phyloP scores from a whole-genome alignment of 2,113 vertebrate genomes.

The Datnioides undecimradiatus region DNA sequence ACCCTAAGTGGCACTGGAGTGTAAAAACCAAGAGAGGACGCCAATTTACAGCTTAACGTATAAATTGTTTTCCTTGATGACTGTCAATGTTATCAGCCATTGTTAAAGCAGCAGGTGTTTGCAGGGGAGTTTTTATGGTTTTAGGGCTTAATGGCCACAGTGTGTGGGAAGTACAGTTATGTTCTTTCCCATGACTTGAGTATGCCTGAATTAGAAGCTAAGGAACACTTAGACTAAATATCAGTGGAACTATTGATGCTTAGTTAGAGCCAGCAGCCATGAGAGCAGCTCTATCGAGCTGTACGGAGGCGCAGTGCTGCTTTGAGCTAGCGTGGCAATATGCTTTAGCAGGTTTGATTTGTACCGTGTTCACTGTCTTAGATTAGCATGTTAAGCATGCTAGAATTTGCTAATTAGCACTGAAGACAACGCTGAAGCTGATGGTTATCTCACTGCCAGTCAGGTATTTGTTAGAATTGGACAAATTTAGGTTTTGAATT shows the following conservation, averaged over 20 bases:
- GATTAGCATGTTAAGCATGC: not conserved
- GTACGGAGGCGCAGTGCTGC: not conserved
- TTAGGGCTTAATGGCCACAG: slow-evolving; percentile 1
- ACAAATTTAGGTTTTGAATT: not conserved
- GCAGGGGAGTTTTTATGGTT: slow-evolving; percentile 26
- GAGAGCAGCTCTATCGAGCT: not conserved
- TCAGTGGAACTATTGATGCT: not conserved
- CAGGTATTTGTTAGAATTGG: too few relatives aligned
- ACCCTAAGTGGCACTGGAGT: not conserved
- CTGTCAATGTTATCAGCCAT: not conserved
- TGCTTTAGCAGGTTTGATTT: not conserved
- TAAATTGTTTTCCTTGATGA: not conserved
- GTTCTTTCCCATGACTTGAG: slow-evolving; percentile 9
- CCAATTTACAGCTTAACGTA: not conserved
- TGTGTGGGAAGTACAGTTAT: slow-evolving; percentile 14
- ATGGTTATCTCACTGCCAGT: not conserved
- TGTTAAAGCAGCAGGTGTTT: not conserved
- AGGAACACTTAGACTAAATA: not conserved
- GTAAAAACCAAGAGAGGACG: not conserved
- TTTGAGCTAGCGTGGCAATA: not conserved
- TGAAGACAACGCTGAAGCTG: not conserved
- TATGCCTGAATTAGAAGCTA: not conserved
- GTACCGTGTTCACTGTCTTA: not conserved
- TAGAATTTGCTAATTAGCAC: not conserved
- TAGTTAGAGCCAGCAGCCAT: not conserved